phyloP scores from a whole-genome alignment of 1,140 invertebrate genomes.

The Euura saliciscinereae region DNA sequence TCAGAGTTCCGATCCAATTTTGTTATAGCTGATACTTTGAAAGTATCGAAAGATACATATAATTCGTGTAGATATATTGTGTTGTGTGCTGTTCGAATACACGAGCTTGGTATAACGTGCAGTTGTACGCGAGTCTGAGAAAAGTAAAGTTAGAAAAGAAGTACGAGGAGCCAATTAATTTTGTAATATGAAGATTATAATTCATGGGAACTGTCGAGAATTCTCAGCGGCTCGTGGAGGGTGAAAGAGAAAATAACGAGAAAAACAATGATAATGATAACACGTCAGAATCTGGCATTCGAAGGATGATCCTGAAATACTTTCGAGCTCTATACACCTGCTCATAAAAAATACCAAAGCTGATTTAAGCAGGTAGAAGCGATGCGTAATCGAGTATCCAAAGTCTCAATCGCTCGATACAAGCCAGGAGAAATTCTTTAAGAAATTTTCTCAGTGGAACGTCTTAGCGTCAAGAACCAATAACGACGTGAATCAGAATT shows the following conservation, averaged over 20 bases:
- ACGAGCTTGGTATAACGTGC: neutral
- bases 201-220: neutral
- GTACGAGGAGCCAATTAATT: neutral
- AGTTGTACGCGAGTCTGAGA: neutral
- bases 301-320: neutral
- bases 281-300: neutral
- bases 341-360: neutral
- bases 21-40: neutral
- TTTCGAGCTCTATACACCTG: neutral
- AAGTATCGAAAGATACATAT: neutral
- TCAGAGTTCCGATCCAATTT: neutral
- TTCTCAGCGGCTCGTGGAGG: neutral
- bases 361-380: conserved; percentile 2
- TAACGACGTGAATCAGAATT: conserved; percentile 8
- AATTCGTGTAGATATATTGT: neutral
- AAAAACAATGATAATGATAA: neutral
- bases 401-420: neutral
- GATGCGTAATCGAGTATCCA: neutral
- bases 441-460: neutral
- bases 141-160: neutral
- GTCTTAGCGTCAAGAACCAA: conserved; percentile 10
- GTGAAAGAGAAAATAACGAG: neutral
- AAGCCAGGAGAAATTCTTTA: neutral
- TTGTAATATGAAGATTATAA: neutral
- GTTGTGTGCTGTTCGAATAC: neutral